Conservation (phyloP, 2,888 invertebrate species). For the Caenorhabditis macrosperma region DNA sequence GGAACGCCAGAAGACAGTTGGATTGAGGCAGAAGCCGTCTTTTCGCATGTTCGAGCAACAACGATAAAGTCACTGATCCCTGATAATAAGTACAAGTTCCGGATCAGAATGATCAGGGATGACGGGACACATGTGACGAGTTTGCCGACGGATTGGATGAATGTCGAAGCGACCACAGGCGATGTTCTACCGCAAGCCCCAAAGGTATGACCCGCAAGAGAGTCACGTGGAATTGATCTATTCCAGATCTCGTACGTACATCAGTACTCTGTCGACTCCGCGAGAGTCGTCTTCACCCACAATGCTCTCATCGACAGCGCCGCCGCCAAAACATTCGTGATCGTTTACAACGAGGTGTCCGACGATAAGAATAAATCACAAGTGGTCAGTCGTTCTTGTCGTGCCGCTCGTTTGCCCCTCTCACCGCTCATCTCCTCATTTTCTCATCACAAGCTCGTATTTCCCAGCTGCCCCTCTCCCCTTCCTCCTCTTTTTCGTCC, state of each 20-base stretch:
- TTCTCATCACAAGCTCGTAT: slow-evolving; percentile 19
- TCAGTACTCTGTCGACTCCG: slow-evolving; percentile 56
- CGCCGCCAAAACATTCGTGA: slow-evolving; percentile 61
- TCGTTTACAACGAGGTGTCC: slow-evolving; percentile 58
- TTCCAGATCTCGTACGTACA: slow-evolving; percentile 64
- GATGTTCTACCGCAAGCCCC: slow-evolving; percentile 62
- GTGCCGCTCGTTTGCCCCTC: not conserved
- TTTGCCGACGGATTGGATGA: slow-evolving; percentile 62
- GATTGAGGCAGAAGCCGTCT: slow-evolving; percentile 67
- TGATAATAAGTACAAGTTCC: slow-evolving; percentile 65
- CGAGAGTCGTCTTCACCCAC: slow-evolving; percentile 69
- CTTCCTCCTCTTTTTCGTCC: not conserved
- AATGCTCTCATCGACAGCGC: slow-evolving; percentile 56
- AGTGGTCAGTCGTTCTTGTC: slow-evolving; percentile 55
- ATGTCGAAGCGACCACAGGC: slow-evolving; percentile 51
- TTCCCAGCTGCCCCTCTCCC: slow-evolving; percentile 7
- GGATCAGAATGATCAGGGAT: slow-evolving; percentile 61
- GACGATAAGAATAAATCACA: slow-evolving; percentile 52
- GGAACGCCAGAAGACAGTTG: slow-evolving; percentile 53
- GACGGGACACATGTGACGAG: slow-evolving; percentile 54
- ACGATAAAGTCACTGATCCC: slow-evolving; percentile 70
- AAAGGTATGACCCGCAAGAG: too few species aligned
- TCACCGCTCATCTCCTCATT: not conserved
- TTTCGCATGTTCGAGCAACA: slow-evolving; percentile 72
- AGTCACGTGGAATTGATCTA: too few species aligned